Conservation (phyloP, 92 coral and sea anemone species). For the Meandrina meandrites region DNA sequence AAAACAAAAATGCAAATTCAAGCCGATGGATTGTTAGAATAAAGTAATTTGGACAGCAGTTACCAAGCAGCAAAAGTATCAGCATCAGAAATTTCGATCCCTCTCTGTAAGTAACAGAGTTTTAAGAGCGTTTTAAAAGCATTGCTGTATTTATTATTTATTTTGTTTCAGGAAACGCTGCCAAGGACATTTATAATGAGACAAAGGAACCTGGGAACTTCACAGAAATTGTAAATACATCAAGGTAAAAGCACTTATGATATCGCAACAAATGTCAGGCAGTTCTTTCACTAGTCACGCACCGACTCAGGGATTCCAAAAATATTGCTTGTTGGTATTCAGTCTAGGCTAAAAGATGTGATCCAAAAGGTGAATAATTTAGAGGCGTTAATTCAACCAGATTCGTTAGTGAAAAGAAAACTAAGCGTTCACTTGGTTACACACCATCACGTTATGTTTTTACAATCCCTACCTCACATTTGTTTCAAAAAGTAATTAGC, state of each 20-base stretch:
- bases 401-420: too few relatives aligned
- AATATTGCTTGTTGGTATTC: too few relatives aligned
- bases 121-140: background rate
- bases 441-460: background rate
- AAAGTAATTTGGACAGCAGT: too few relatives aligned
- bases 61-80: too few relatives aligned
- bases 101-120: background rate
- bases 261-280: background rate
- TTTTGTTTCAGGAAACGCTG: background rate
- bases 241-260: background rate
- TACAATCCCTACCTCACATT: background rate
- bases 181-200: background rate
- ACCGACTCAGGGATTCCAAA: background rate
- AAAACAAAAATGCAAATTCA: too few relatives aligned
- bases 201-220: constrained; percentile 11
- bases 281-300: background rate
- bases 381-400: background rate
- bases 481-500: background rate
- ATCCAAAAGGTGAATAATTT: too few relatives aligned
- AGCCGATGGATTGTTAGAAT: too few relatives aligned
- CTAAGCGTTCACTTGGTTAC: background rate
- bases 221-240: constrained; percentile 16
- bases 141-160: background rate
- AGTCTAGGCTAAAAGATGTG: background rate
- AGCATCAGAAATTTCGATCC: too few relatives aligned